Percentiles rank a stretch among this genome's conserved stretches.
Conservation (phyloP, 2,888 invertebrate species). For the Mesochorus sp. region DNA sequence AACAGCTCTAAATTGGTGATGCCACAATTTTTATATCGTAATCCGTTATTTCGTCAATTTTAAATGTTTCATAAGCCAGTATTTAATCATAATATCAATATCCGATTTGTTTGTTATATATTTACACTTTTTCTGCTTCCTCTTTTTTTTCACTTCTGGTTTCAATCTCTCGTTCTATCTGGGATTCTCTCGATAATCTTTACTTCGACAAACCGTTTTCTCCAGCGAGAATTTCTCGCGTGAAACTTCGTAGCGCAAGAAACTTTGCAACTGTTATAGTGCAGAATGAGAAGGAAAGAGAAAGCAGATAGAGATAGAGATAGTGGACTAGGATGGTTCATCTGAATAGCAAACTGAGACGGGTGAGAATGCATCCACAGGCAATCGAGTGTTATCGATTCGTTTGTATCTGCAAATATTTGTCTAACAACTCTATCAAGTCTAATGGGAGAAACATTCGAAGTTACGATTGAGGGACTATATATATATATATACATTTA, state of each 20-base stretch:
- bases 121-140: neutral
- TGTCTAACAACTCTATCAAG: slow-evolving; percentile 59
- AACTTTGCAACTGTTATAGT: slow-evolving; percentile 50
- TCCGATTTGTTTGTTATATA: neutral
- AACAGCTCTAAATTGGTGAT: no score
- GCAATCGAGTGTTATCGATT: slow-evolving; percentile 61
- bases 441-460: slow-evolving; percentile 52
- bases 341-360: slow-evolving; percentile 59
- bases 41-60: no score
- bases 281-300: slow-evolving; percentile 20
- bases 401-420: slow-evolving; percentile 62
- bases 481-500: slow-evolving; percentile 2
- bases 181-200: slow-evolving; percentile 19
- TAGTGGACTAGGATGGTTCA: slow-evolving; percentile 39
- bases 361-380: slow-evolving; percentile 51
- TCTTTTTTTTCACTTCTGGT: neutral
- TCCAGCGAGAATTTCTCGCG: slow-evolving; percentile 34
- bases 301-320: no score
- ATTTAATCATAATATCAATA: neutral
- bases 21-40: no score
- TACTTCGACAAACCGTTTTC: slow-evolving; percentile 42
- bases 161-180: neutral
- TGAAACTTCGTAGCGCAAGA: slow-evolving; percentile 23
- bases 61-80: no score
- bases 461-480: slow-evolving; percentile 39